Evolutionary conservation across 1,140 invertebrate genomes (phyloP).

Genomic region (Lordiphosa stackelbergi): DNA sequence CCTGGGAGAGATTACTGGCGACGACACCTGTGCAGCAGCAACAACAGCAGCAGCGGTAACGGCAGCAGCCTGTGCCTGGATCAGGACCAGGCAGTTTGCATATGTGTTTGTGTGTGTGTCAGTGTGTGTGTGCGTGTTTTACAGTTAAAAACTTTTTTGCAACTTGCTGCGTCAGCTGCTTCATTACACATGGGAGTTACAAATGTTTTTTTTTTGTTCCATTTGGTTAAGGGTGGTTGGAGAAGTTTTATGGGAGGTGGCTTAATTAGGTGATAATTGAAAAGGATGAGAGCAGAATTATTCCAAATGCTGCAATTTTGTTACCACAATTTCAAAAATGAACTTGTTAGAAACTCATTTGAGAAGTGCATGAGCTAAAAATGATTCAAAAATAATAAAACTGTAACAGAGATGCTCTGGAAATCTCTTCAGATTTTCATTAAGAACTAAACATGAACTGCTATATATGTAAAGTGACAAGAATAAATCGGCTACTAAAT

Average conservation of each 20-base stretch:
- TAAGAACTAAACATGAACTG: no score
- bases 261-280: slow-evolving; percentile 9
- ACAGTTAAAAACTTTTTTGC: slow-evolving; percentile 61
- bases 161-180: slow-evolving; percentile 72
- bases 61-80: slow-evolving; percentile 20
- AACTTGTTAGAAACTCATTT: no score
- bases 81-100: slow-evolving; percentile 21
- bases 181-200: slow-evolving; percentile 59
- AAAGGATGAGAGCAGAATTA: slow-evolving; percentile 14
- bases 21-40: slow-evolving; percentile 63
- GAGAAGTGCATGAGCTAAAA: no score
- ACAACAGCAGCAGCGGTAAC: slow-evolving; percentile 25
- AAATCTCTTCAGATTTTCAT: no score
- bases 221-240: not conserved
- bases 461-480: no score
- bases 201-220: slow-evolving; percentile 9
- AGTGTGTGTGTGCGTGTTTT: slow-evolving; percentile 33
- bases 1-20: slow-evolving; percentile 67
- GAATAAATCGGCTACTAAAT: no score
- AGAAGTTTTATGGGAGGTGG: slow-evolving; percentile 1
- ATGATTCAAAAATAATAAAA: not conserved
- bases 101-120: slow-evolving; percentile 4
- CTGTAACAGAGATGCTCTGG: no score
- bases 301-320: not conserved
- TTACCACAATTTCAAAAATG: not conserved